Evolutionary conservation across 2,888 invertebrate species (phyloP).

Genomic region (Nemotelus nigrinus): DNA sequence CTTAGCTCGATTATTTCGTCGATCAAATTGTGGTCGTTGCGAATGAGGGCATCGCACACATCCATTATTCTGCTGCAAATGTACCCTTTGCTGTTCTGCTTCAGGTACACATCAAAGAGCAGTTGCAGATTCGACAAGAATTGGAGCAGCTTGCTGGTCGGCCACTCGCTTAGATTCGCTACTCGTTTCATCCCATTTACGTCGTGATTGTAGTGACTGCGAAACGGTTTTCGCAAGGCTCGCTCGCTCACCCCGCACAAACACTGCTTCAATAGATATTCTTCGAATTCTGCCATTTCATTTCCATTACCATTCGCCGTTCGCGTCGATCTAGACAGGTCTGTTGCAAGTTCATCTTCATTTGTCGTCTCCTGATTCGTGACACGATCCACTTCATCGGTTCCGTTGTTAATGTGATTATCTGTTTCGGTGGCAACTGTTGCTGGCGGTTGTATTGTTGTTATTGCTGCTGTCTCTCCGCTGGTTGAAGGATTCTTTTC

Average conservation of each 20-base stretch:
- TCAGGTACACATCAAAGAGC: constrained; percentile 84
- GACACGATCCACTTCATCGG: constrained; percentile 50
- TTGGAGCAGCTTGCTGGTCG: constrained; percentile 75
- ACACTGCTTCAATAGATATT: constrained; percentile 76
- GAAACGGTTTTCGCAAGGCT: constrained; percentile 76
- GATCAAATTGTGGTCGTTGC: constrained; percentile 84
- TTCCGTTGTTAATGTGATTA: constrained; percentile 12
- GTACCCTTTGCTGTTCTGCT: constrained; percentile 82
- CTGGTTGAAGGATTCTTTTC: neutral
- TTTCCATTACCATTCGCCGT: constrained; percentile 52
- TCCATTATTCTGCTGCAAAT: constrained; percentile 84
- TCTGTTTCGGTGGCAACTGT: neutral
- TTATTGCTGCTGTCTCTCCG: neutral
- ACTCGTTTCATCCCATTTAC: constrained; percentile 66
- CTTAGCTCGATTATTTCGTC: constrained; percentile 84
- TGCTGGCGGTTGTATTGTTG: neutral
- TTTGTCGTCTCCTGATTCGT: neutral
- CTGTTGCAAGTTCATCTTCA: neutral
- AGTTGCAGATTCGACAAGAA: constrained; percentile 86
- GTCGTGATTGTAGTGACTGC: constrained; percentile 68
- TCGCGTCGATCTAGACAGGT: neutral
- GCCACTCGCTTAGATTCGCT: constrained; percentile 71
- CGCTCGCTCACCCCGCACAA: constrained; percentile 80
- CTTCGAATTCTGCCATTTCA: constrained; percentile 64
- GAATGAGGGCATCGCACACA: constrained; percentile 80